phyloP scores from a whole-genome alignment of 2,113 vertebrate species.

The Otolemur garnettii region DNA sequence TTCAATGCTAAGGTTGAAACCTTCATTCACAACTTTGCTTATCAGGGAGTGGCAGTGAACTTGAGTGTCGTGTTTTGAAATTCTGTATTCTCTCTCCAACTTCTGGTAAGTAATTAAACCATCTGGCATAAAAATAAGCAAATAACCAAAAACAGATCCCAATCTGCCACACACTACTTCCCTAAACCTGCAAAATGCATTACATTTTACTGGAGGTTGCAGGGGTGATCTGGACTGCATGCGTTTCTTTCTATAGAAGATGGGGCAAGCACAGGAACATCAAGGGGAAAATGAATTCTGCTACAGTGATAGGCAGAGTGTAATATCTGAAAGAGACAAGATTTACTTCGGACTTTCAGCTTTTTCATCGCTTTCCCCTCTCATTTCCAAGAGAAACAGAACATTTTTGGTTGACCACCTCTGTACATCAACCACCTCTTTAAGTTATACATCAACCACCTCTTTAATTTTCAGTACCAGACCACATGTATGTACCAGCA shows the following conservation, averaged over 20 bases:
- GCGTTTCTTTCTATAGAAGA: not conserved
- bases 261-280: not conserved
- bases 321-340: not conserved
- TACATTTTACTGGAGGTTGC: not conserved
- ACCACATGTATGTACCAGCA: no score
- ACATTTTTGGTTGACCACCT: not conserved
- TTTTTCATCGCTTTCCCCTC: not conserved
- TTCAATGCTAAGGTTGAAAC: not conserved
- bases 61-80: not conserved
- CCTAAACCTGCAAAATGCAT: not conserved
- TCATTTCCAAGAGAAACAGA: not conserved
- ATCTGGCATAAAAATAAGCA: slow-evolving; percentile 6
- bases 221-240: not conserved
- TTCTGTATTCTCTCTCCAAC: not conserved
- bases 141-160: not conserved
- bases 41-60: no score
- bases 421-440: no score
- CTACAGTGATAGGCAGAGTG: not conserved
- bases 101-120: not conserved
- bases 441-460: no score
- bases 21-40: not conserved
- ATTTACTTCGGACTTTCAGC: not conserved
- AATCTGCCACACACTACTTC: not conserved
- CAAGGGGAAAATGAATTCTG: not conserved
- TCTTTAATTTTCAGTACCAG: no score